These are phyloP conservation scores for Philopotamus ludificatus DNA, from an alignment of 1,140 invertebrate species.

Conservation along the genomic window DNA sequence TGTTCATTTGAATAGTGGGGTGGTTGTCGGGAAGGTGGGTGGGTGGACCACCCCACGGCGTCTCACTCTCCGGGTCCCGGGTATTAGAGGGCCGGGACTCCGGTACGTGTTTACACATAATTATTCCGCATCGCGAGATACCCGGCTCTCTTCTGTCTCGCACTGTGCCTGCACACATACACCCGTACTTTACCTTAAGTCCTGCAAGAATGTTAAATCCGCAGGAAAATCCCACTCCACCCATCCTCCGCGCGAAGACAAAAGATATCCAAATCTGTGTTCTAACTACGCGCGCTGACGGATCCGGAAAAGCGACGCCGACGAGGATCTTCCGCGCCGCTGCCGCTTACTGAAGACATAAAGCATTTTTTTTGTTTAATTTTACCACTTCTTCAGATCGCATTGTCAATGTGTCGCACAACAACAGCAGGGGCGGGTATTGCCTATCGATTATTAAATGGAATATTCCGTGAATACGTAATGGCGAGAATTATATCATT, in stretches of 20 bases:
- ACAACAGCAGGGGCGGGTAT: too few relatives aligned
- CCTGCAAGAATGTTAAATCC: neutral
- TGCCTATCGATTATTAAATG: conserved; percentile 26
- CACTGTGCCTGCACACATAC: neutral
- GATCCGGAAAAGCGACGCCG: too few relatives aligned
- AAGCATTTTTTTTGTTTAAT: too few relatives aligned
- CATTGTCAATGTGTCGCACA: too few relatives aligned
- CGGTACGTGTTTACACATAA: conserved; percentile 41
- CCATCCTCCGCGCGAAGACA: too few relatives aligned
- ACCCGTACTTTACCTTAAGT: neutral
- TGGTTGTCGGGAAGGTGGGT: neutral
- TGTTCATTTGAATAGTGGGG: conserved; percentile 33
- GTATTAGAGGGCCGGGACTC: conserved; percentile 1
- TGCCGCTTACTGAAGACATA: too few relatives aligned
- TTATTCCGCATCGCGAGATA: conserved; percentile 41
- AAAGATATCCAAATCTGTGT: too few relatives aligned
- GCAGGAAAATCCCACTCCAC: too few relatives aligned
- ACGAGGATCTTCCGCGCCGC: too few relatives aligned
- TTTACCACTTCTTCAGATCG: too few relatives aligned
- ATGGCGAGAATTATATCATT: conserved; percentile 30
- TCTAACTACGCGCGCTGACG: too few relatives aligned
- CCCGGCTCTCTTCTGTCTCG: conserved; percentile 1
- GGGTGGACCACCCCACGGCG: neutral
- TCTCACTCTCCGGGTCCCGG: neutral
- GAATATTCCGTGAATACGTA: conserved; percentile 13